phyloP scores from a whole-genome alignment of 2,888 invertebrate genomes.

The Cataglyphis albicans region DNA sequence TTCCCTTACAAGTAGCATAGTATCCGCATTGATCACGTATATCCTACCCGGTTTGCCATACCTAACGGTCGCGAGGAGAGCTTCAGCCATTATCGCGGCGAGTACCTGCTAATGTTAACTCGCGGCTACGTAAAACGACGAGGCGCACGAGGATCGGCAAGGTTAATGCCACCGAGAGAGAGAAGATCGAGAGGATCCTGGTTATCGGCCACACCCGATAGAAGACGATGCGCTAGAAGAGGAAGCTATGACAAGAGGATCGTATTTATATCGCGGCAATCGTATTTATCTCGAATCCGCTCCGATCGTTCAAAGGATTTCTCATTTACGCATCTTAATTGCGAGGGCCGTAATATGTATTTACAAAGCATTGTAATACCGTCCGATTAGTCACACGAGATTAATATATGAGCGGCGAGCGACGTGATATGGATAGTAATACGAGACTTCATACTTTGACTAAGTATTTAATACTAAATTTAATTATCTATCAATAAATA shows the following conservation, averaged over 20 bases:
- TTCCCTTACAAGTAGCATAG: neutral
- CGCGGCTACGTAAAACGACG: slow-evolving; percentile 69
- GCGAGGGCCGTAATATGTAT: slow-evolving; percentile 10
- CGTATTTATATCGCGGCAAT: neutral
- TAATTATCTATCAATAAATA: no score
- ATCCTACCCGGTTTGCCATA: slow-evolving; percentile 71
- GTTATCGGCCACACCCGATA: slow-evolving; percentile 72
- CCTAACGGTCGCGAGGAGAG: slow-evolving; percentile 79
- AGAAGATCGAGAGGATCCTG: slow-evolving; percentile 66
- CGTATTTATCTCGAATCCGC: neutral
- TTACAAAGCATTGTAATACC: slow-evolving; percentile 25
- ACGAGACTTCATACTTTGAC: neutral
- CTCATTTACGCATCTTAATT: slow-evolving; percentile 27
- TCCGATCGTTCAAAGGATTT: slow-evolving; percentile 25
- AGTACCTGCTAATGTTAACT: slow-evolving; percentile 75
- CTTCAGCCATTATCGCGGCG: slow-evolving; percentile 76
- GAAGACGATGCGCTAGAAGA: neutral
- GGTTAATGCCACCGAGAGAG: slow-evolving; percentile 78
- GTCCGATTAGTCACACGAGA: slow-evolving; percentile 27
- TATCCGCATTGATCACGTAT: slow-evolving; percentile 48
- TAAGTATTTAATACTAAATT: neutral
- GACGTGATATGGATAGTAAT: neutral
- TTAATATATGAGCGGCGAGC: neutral
- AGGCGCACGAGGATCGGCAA: slow-evolving; percentile 72
- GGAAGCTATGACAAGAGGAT: neutral